A percentile compares a stretch with the other conserved stretches of the same genome.
Conservation (phyloP, 1,140 invertebrate genomes). For the Diplogasteroides magnus region DNA sequence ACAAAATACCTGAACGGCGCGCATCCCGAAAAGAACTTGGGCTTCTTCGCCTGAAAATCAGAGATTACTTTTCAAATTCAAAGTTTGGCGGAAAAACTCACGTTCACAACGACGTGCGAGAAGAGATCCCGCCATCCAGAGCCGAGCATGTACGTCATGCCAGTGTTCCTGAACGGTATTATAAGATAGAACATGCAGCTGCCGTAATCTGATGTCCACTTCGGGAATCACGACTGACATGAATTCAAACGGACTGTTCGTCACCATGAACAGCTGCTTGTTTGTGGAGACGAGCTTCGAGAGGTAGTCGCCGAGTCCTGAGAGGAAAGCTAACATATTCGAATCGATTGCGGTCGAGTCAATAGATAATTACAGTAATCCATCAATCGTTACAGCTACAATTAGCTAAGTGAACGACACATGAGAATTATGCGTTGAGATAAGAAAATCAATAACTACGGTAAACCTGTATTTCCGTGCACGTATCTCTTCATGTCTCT, state of each 20-base stretch:
- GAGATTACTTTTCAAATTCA: no score
- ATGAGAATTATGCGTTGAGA: no score
- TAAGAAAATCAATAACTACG: neutral
- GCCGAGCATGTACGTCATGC: slow-evolving; percentile 83
- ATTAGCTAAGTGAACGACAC: no score
- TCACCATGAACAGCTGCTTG: slow-evolving; percentile 90
- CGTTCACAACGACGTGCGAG: slow-evolving; percentile 84
- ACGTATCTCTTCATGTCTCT: slow-evolving; percentile 61
- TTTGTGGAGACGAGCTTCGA: slow-evolving; percentile 48
- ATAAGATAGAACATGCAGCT: no score
- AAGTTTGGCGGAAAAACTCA: no score
- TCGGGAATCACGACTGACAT: slow-evolving; percentile 72
- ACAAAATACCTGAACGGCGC: slow-evolving; percentile 67
- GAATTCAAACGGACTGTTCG: slow-evolving; percentile 91
- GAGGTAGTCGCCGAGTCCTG: slow-evolving; percentile 13
- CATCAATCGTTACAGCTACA: neutral
- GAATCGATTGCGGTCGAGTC: neutral
- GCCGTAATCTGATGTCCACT: no score
- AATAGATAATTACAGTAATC: neutral
- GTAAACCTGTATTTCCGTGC: slow-evolving; percentile 27
- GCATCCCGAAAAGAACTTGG: slow-evolving; percentile 85
- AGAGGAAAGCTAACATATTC: no score
- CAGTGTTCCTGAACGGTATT: slow-evolving; percentile 79
- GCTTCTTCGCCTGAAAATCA: slow-evolving; percentile 71
- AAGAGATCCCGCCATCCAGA: slow-evolving; percentile 82